Percentiles rank a stretch among this genome's conserved stretches.
Conservation (phyloP, 2,797 vertebrate species). For the Neoniphon sammara region DNA sequence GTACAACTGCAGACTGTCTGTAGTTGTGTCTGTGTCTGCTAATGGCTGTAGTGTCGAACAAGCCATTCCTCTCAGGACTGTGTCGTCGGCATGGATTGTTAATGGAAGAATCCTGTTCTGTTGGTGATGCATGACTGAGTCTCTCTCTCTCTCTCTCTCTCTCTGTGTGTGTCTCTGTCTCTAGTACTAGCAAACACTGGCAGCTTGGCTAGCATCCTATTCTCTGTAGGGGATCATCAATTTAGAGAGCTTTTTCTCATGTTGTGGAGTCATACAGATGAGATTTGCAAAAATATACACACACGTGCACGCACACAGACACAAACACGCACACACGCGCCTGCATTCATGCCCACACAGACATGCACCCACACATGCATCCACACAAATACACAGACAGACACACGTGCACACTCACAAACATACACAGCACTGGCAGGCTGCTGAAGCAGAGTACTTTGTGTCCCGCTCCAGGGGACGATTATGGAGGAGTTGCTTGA, state of each 20-base stretch:
- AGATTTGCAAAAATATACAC: not conserved
- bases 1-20: not conserved
- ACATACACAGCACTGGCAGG: constrained; percentile 43
- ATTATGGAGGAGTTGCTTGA: constrained; percentile 72
- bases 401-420: constrained; percentile 25
- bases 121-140: not conserved
- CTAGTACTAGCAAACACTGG: constrained; percentile 19
- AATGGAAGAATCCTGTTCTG: constrained; percentile 28
- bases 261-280: constrained; percentile 25
- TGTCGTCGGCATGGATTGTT: constrained; percentile 32
- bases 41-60: constrained; percentile 6
- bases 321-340: not conserved
- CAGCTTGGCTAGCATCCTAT: constrained; percentile 17
- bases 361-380: constrained; percentile 22
- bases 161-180: constrained; percentile 5
- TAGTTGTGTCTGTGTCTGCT: constrained; percentile 3
- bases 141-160: not conserved
- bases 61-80: constrained; percentile 22
- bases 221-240: constrained; percentile 46
- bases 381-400: not conserved
- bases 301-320: not conserved
- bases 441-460: constrained; percentile 33
- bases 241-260: constrained; percentile 51
- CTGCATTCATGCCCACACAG: not conserved
- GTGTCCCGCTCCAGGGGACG: constrained; percentile 50